Base-by-base conservation (phyloP, 2,888 invertebrate species). In the Drosophila buzzatii region DNA sequence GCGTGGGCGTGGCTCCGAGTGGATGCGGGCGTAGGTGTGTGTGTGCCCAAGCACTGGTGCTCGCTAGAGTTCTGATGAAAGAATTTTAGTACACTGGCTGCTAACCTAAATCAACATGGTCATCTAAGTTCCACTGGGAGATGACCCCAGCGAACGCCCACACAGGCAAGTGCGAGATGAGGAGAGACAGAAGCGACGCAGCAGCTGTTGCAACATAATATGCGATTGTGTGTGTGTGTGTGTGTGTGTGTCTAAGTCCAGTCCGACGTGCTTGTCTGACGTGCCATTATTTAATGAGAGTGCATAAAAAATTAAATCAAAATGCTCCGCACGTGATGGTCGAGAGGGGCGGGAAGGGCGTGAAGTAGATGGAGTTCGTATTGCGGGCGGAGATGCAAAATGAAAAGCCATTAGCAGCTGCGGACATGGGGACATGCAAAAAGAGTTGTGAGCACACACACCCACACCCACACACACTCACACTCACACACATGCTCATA, bases 291-390 rank as follows among this genome's bases (percentile, higher is more conserved):
- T 85, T 82, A 85, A 83, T 81, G 73, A 81, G 66, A 76, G 72
- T 69, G 65, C 67, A 84, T 81, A 76, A 83, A 75, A 83, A 86
- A 81, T 79, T 79, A 70, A 86, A 81, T 71, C 76, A 73, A 73
- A 83, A 76, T 75, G 70, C 68, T 71, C 51, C 18, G 67, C 76
- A 80, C 72, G 78, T 62, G 45, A 41, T 31, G 31, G 39, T 53
- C 14, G 7, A 12, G 44, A 3, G 44, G 39, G 9, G n/a, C 16
- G 27, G 2, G 20, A 20, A 16, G 20, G 8, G 20, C 31, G 33
- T n/a, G 18, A 18, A 8, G 9, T 33, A 12, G 52, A 23, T 27
- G 16, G 2, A 9, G 16, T 8, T 3, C 20, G 39, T 9, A 14
- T n/a, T 3, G 14, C 27, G 23, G 37, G 7, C 27, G 35, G 61